Evolutionary conservation across 2,888 invertebrate genomes (phyloP).

Genomic region (Polydrusus pterygomalis): DNA sequence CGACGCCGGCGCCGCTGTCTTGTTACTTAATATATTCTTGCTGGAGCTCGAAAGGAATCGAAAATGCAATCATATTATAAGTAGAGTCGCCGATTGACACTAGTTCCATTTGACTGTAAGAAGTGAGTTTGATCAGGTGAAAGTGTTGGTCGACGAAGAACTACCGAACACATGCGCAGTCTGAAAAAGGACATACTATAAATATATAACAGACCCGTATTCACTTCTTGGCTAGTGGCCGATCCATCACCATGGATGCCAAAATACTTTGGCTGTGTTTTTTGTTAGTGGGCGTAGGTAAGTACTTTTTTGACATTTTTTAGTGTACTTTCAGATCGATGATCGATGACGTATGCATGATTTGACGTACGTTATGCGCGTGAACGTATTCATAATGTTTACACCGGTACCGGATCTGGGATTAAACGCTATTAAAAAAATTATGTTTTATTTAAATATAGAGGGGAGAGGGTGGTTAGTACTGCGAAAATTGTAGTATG

Average conservation of each 20-base stretch:
- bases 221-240: constrained; percentile 72
- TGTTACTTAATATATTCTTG: neutral
- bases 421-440: too few relatives aligned
- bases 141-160: constrained; percentile 63
- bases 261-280: constrained; percentile 72
- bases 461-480: too few relatives aligned
- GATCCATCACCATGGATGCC: constrained; percentile 71
- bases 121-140: constrained; percentile 64
- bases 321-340: neutral
- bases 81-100: constrained; percentile 70
- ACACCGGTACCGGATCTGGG: too few relatives aligned
- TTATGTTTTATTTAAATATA: neutral
- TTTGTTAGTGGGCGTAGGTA: constrained; percentile 70
- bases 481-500: too few relatives aligned
- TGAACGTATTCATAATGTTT: too few relatives aligned
- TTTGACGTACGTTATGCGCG: too few relatives aligned
- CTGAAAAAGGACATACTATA: constrained; percentile 68
- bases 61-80: constrained; percentile 64
- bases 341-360: neutral
- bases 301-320: constrained; percentile 63
- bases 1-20: constrained; percentile 14
- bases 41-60: constrained; percentile 5
- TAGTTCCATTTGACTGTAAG: constrained; percentile 64
- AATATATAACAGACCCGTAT: constrained; percentile 70
- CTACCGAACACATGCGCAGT: constrained; percentile 67